Base-by-base conservation (phyloP, 2,888 invertebrate species). In the Lissocephala sabroskyi region DNA sequence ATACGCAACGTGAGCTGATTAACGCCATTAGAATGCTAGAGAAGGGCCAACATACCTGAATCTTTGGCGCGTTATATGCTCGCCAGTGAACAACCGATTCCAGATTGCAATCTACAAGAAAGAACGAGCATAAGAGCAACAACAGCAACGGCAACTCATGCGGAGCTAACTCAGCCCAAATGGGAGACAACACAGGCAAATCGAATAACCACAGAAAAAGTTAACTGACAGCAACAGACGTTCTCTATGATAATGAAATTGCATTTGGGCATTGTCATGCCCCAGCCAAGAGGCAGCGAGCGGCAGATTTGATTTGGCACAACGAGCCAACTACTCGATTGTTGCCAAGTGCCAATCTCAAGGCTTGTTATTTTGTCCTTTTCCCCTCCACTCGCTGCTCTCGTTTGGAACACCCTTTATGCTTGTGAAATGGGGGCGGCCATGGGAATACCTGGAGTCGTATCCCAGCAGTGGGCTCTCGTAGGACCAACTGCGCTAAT, bases 31-130 rank as follows among this genome's bases (percentile, higher is more conserved):
- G 28, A 28, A 29, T 16, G 5, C n/a, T 17, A 14, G 3, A 41
- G 29, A 6, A 3, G 23, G 16, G 16, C 30, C 16, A 18, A 66
- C 86, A 62, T 89, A 90, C 90, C 89, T 88, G 87, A 89, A 87
- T 49, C 86, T 83, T 48, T 86, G 83, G 68, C 85, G 85, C 48
- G 77, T 64, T 73, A 86, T 85, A 57, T 82, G 81, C 75, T 88
- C 80, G 55, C 75, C 79, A 73, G 71, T 86, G 53, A 87, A 81
- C 54, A 80, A 60, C 60, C 79, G 79, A 68, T 90, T 89, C 90
- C 89, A 89, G 65, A 85, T 85, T 80, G 88, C 87, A 85, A 90
- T 89, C 90, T 90, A 88, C 85, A 83, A 88, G 13, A 86, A 85
- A 85, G 84, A 83, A 83, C 83, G 82, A 83, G 84, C 81, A 73